Base-by-base conservation (phyloP, 1,140 invertebrate genomes). In the Anastrepha ludens region DNA sequence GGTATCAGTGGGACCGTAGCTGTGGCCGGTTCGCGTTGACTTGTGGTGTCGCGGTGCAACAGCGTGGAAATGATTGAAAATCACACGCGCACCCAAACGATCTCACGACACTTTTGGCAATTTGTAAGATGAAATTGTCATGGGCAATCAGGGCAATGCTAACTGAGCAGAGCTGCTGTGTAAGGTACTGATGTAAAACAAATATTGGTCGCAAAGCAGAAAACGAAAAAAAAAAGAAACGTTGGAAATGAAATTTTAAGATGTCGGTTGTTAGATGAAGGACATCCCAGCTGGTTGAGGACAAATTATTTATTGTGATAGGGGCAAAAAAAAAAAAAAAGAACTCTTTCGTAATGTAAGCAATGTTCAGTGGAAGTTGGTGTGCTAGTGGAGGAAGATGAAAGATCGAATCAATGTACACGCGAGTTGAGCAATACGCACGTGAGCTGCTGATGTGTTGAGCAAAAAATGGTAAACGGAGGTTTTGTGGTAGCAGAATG, bases 1-100 rank as follows among this genome's bases (percentile, higher is more conserved):
- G 29, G 29, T 29, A 29, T 29, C 29, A 29, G 29, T 29, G 29
- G 29, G 3, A 41, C 64, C 13, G 2, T 3, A 1, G 64, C 9
- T 4, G 11, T 44, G 67, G 67, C 41, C 17, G 13, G 6, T 74
- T 44, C 13, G 15, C 11, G 39, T 74, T 55, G 44, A 17, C 20
- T 55, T 81, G 44, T 17, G 74, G 74, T 81, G 74, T 81, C 8
- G 47, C 47, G 17, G 74, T 81, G 74, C 74, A 81, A 9, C n/a
- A 29, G 74, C 74, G 74, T 50, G 74, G 74, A 81, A 81, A 81
- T 81, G 74, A 81, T 81, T 81, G 74, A 81, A 81, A 81, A 81
- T 81, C 47, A 81, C 47, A 55, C 47, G 74, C 74, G 74, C 70
- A 47, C 5, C 50, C 74, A 20, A 81, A 81, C 11, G 47, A 55